Base-by-base conservation (phyloP, 2,888 invertebrate genomes). In the Drosophila setosimentum region DNA sequence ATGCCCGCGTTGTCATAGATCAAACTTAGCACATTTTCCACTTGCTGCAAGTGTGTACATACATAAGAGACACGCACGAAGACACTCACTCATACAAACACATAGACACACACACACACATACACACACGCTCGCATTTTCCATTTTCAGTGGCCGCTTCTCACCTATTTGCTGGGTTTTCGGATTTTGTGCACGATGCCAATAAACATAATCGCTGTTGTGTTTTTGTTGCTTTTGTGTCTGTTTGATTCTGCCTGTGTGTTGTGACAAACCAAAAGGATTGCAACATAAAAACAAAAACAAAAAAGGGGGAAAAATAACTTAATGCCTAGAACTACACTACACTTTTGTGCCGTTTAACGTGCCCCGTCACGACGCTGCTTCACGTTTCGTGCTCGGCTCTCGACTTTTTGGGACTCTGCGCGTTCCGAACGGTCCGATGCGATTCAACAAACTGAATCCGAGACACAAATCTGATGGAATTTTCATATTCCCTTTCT, bases 381-480 rank as follows among this genome's bases (percentile, higher is more conserved):
- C 76, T 63, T 69, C 70, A 68, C 77, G 77, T 64, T 78, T 55
- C 68, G 49, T 55, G 55, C 73, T 62, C 58, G 40, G 63, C 66
- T 68, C 62, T 62, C 49, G 58, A 62, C 50, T 50, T 42, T 42
- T 37, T 11, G 24, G 68, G 76, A 60, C 64, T 73, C 68, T 57
- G 61, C 76, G 75, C 70, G 83, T 86, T 88, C 78, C 88, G 85
- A 53, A 67, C 85, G 78, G 81, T 83, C 73, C 85, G 80, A 89
- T 80, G 91, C 81, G 87, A 82, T 82, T 87, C 82, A 65, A 88
- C 88, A 85, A 88, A 90, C 90, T 90, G 75, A 90, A 78, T 66
- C 69, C 63, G 78, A 76, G 81, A 73, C 53, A 74, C 65, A 71
- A 78, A 68, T 70, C 63, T 68, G 59, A 67, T 69, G 73, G 82